Percentiles rank a stretch among this genome's conserved stretches.
phyloP scores from a whole-genome alignment of 2,797 vertebrate genomes.

The Chaunax sp. region DNA sequence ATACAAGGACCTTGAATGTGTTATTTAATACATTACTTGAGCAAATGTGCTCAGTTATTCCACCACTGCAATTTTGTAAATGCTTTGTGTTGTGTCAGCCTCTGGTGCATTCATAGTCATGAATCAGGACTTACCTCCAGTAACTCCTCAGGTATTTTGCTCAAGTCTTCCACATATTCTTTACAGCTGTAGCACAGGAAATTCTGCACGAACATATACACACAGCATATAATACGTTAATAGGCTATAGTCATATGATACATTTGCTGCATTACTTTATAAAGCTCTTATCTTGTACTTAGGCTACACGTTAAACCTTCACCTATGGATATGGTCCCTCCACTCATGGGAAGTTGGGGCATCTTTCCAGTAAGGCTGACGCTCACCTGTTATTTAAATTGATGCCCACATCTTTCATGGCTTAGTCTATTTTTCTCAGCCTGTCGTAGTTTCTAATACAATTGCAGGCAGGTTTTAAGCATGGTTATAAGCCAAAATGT shows the following conservation, averaged over 20 bases:
- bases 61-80: not conserved
- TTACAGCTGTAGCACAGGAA: constrained; percentile 95
- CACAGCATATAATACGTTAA: not conserved
- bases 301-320: constrained; percentile 6
- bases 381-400: constrained; percentile 40
- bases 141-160: constrained; percentile 86
- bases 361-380: constrained; percentile 28
- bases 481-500: constrained; percentile 15
- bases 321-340: constrained; percentile 24
- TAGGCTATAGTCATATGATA: not conserved
- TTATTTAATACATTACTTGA: not conserved
- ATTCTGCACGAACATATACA: constrained; percentile 79
- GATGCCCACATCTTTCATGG: constrained; percentile 1
- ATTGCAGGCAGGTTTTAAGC: not conserved
- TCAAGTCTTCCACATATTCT: constrained; percentile 95
- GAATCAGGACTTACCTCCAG: constrained; percentile 82
- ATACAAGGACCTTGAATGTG: not conserved
- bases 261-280: not conserved
- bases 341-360: constrained; percentile 16
- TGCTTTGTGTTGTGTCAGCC: not conserved
- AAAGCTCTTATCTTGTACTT: constrained; percentile 10
- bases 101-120: not conserved
- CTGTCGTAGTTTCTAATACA: not conserved
- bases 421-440: not conserved
- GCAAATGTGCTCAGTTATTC: not conserved